phyloP scores from a whole-genome alignment of 2,113 vertebrate species.

The Chunga burmeisteri region DNA sequence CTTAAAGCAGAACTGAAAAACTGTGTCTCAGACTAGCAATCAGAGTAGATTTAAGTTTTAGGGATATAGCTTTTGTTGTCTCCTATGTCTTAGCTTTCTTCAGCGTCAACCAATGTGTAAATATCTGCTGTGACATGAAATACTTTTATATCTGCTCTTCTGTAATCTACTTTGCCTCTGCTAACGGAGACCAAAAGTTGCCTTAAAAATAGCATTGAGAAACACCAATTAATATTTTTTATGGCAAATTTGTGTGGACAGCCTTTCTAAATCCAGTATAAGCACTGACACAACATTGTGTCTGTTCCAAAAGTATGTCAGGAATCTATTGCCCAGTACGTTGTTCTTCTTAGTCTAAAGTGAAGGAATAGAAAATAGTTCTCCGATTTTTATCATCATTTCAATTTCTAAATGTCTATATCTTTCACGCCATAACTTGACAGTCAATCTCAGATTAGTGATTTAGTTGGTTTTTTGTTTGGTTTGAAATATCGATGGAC shows the following conservation, averaged over 20 bases:
- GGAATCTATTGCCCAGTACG: not conserved
- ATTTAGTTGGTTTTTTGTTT: not conserved
- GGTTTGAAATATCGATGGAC: not conserved
- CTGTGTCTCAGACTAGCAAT: not conserved
- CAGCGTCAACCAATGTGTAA: not conserved
- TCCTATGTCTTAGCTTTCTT: not conserved
- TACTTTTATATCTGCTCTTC: not conserved
- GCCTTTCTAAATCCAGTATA: not conserved
- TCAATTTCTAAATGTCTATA: not conserved
- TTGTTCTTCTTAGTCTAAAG: not conserved
- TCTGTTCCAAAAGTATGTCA: not conserved
- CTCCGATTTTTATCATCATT: not conserved
- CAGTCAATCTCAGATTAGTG: not conserved
- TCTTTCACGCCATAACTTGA: not conserved
- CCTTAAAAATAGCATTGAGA: not conserved
- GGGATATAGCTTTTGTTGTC: not conserved
- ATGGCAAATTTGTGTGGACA: not conserved
- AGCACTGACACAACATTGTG: not conserved
- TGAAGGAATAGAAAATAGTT: not conserved
- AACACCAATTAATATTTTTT: not conserved
- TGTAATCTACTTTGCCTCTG: not conserved
- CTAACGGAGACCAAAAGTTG: not conserved
- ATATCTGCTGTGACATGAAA: not conserved
- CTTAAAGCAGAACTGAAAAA: not conserved
- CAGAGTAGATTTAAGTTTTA: not conserved